Evolutionary conservation across 2,113 vertebrate species (phyloP), one percentile per base, ranked within the genome.

Genomic region (Otus sunia): DNA sequence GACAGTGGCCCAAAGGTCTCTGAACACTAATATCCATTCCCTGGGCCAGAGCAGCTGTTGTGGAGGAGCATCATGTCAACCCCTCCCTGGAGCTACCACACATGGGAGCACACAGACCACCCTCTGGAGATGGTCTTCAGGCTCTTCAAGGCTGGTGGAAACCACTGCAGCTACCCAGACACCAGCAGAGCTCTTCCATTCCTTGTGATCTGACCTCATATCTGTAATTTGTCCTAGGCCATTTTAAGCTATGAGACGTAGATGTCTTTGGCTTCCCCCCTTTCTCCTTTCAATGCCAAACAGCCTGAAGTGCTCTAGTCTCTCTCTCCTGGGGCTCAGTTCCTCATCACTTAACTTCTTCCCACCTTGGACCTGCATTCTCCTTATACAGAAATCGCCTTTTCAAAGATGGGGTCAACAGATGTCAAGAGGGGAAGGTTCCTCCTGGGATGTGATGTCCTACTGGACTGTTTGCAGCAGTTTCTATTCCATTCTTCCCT

Each of bases 331-430:
- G 36, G 25, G 8, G 32, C 41, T 86, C 83, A 49, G 30, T 15
- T 86, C 56, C 79, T 88, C 71, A n/a, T 13, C 32, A 66, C 47
- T 34, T 76, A 47, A 19, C 39, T 43, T 83, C 43, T 79, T 52
- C 45, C 34, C 69, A 62, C 0, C 16, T 16, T 58, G 8, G 27
- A 53, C 34, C 5, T 43, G 23, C 29, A 34, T 32, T 66, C 12
- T 62, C 18, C 47, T 71, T 22, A 23, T n/a, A 60, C 41, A 66
- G 26, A 87, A 84, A 53, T 5, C 39, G n/a, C 41, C 60, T 81
- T 68, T 69, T 41, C 0, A 0, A 60, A 64, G 55, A 47, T 29
- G 20, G 13, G 23, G 8, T 56, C 8, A 43, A 11, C 13, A 3
- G 1, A 23, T 12, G 13, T 39, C 25, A 34, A 39, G 26, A 90